A percentile compares a stretch with the other conserved stretches of the same genome.
These are phyloP conservation scores for Xyliphius kryptos DNA, from an alignment of 2,113 vertebrate genomes.

Conservation along the genomic window DNA sequence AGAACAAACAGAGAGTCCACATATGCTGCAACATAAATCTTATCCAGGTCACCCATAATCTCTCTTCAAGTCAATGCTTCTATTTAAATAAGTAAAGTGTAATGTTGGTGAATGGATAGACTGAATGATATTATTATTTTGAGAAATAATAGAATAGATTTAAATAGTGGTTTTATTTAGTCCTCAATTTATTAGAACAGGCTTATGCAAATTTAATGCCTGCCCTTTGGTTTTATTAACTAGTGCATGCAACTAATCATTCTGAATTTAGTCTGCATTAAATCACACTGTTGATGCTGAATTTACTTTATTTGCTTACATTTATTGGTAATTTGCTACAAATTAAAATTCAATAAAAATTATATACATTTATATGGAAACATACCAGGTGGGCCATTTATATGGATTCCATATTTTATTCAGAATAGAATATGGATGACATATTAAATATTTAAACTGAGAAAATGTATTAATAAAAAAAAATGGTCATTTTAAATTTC, in stretches of 20 bases:
- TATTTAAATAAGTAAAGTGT: not conserved
- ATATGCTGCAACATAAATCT: not conserved
- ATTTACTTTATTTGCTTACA: not conserved
- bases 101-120: not conserved
- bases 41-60: conserved; percentile 1
- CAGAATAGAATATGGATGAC: too few relatives aligned
- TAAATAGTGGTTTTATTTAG: not conserved
- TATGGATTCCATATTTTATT: too few relatives aligned
- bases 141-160: not conserved
- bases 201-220: too few relatives aligned
- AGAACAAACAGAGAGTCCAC: not conserved
- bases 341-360: too few relatives aligned
- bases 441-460: too few relatives aligned
- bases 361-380: too few relatives aligned
- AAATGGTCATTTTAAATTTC: too few relatives aligned
- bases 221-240: not conserved
- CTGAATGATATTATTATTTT: too few relatives aligned
- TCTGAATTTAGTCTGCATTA: not conserved
- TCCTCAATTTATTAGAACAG: conserved; percentile 3
- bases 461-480: too few relatives aligned
- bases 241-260: not conserved
- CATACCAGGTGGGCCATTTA: too few relatives aligned
- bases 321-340: too few relatives aligned
- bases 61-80: not conserved
- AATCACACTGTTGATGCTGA: not conserved